Percentiles rank a stretch among this genome's conserved stretches.
These are phyloP conservation scores for Corbicula japonica DNA, from an alignment of 2,888 invertebrate species.

Conservation along the genomic window DNA sequence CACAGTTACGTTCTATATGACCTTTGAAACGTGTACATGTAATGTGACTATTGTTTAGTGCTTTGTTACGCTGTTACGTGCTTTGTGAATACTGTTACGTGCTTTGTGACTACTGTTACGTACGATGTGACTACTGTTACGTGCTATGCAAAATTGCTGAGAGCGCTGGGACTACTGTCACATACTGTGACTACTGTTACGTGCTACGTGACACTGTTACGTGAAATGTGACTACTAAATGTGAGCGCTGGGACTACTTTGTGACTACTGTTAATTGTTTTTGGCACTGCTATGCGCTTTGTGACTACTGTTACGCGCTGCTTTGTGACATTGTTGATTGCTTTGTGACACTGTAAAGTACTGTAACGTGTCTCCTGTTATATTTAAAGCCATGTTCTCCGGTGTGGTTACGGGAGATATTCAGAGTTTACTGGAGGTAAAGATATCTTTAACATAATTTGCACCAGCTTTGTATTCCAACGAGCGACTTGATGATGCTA, in stretches of 20 bases:
- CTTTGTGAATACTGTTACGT: neutral
- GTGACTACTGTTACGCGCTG: neutral
- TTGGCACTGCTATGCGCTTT: neutral
- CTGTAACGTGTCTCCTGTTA: neutral
- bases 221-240: neutral
- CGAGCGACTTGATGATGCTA: no score
- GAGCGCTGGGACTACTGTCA: neutral
- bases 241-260: neutral
- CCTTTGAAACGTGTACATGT: neutral
- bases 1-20: no score
- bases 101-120: no score
- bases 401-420: conserved; percentile 63
- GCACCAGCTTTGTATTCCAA: no score
- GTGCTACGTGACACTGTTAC: no score
- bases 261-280: neutral
- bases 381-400: conserved; percentile 53
- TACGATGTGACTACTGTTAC: no score
- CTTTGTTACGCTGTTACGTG: no score
- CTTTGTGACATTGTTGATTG: neutral
- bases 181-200: no score
- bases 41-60: neutral
- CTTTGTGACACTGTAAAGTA: neutral
- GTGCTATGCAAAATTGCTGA: neutral
- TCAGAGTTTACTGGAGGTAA: conserved; percentile 58
- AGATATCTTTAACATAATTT: no score